These are phyloP conservation scores for Drosophila formosana DNA, from an alignment of 2,888 invertebrate genomes.

Conservation along the genomic window DNA sequence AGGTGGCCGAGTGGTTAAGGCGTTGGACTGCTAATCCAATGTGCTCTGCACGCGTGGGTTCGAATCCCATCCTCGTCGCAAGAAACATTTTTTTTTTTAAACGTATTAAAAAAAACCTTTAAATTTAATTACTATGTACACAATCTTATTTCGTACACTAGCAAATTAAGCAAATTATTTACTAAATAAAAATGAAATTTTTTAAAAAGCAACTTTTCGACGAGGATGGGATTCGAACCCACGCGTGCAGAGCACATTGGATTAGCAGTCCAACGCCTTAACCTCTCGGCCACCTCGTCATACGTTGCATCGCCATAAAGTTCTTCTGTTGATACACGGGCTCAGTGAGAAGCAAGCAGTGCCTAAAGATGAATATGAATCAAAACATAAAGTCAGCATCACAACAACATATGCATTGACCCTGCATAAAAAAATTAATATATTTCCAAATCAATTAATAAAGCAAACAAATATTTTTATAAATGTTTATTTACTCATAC, in stretches of 20 bases:
- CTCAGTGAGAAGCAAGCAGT: slow-evolving; percentile 12
- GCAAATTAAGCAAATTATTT: neutral
- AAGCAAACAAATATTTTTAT: too few species aligned
- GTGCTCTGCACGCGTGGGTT: slow-evolving; percentile 95
- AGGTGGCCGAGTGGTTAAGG: slow-evolving; percentile 95
- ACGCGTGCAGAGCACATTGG: slow-evolving; percentile 94
- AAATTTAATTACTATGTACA: too few species aligned
- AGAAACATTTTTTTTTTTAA: slow-evolving; percentile 20
- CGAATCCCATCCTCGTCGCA: slow-evolving; percentile 93
- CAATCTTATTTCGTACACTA: too few species aligned
- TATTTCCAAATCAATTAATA: neutral
- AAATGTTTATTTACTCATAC: too few species aligned
- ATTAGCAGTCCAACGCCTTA: slow-evolving; percentile 95
- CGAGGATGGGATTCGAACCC: slow-evolving; percentile 94
- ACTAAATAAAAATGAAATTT: neutral
- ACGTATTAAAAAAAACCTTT: neutral
- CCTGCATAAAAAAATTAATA: neutral
- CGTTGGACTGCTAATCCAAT: slow-evolving; percentile 95
- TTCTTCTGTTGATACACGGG: slow-evolving; percentile 21
- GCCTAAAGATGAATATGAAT: neutral
- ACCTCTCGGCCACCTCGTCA: slow-evolving; percentile 94
- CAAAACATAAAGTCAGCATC: neutral
- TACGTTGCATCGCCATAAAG: slow-evolving; percentile 31
- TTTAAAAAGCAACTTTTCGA: slow-evolving; percentile 82
- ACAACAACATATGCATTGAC: too few species aligned